Evolutionary conservation across 1,140 invertebrate genomes (phyloP).

Genomic region (Charaxes varanes): DNA sequence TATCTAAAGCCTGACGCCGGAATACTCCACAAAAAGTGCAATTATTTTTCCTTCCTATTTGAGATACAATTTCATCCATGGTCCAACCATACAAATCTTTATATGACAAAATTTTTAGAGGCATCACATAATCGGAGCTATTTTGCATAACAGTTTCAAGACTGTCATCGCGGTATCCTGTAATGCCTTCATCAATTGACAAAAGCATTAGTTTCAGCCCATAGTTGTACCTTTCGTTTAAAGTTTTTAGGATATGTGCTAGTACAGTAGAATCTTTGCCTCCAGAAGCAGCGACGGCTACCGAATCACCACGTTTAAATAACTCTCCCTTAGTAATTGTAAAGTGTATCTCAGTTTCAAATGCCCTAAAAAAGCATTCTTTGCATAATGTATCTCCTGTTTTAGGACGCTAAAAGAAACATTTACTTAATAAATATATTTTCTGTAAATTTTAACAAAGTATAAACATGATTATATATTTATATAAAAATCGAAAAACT

Average conservation of each 20-base stretch:
- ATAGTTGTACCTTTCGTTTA: constrained; percentile 96
- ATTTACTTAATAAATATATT: constrained; percentile 1
- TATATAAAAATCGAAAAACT: constrained; percentile 4
- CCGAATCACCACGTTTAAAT: constrained; percentile 90
- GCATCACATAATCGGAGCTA: constrained; percentile 93
- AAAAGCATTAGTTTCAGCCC: constrained; percentile 92
- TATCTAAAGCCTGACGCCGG: constrained; percentile 94
- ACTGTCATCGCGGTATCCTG: constrained; percentile 98
- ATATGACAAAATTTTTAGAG: constrained; percentile 97
- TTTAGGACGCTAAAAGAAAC: constrained; percentile 84
- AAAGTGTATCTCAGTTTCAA: constrained; percentile 97
- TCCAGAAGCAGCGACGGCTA: constrained; percentile 97
- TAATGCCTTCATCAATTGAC: constrained; percentile 99
- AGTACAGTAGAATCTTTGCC: constrained; percentile 99
- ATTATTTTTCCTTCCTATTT: constrained; percentile 98
- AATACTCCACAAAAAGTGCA: constrained; percentile 99
- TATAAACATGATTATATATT: constrained; percentile 9
- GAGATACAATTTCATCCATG: constrained; percentile 98
- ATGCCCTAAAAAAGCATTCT: constrained; percentile 95
- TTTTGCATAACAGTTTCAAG: constrained; percentile 97
- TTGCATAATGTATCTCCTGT: constrained; percentile 95
- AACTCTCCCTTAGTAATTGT: constrained; percentile 91
- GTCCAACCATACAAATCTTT: constrained; percentile 99
- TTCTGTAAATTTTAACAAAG: constrained; percentile 3
- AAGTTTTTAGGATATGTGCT: constrained; percentile 90